These are phyloP conservation scores for Chironomus striatipennis DNA, from an alignment of 1,140 invertebrate species.

Conservation along the genomic window DNA sequence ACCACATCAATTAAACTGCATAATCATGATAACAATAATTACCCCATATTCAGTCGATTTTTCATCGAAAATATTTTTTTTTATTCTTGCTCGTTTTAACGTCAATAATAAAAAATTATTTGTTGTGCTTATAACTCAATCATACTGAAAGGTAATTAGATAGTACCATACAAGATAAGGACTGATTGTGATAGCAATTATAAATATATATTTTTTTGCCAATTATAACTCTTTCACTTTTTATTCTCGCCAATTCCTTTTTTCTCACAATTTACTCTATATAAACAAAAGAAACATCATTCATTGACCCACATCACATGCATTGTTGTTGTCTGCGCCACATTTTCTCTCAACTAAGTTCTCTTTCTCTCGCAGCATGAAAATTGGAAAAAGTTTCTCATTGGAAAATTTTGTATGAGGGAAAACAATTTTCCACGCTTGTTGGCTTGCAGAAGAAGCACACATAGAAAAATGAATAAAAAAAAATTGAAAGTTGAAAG, in stretches of 20 bases:
- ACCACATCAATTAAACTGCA: neutral
- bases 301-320: neutral
- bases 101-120: neutral
- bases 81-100: neutral
- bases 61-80: neutral
- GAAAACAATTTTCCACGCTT: conserved; percentile 2
- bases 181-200: neutral
- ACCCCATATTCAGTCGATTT: neutral
- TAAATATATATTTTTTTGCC: neutral
- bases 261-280: neutral
- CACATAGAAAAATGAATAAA: no score
- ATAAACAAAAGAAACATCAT: neutral
- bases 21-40: neutral
- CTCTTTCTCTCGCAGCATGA: neutral
- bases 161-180: neutral
- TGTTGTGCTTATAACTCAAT: neutral
- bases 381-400: neutral
- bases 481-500: neutral
- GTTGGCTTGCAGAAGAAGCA: neutral
- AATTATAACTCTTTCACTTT: neutral
- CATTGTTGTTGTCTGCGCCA: neutral
- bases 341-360: neutral
- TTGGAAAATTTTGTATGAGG: neutral
- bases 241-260: no score
- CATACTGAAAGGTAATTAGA: neutral